These are phyloP conservation scores for Chitala chitala DNA, from an alignment of 2,113 vertebrate genomes.

Conservation along the genomic window DNA sequence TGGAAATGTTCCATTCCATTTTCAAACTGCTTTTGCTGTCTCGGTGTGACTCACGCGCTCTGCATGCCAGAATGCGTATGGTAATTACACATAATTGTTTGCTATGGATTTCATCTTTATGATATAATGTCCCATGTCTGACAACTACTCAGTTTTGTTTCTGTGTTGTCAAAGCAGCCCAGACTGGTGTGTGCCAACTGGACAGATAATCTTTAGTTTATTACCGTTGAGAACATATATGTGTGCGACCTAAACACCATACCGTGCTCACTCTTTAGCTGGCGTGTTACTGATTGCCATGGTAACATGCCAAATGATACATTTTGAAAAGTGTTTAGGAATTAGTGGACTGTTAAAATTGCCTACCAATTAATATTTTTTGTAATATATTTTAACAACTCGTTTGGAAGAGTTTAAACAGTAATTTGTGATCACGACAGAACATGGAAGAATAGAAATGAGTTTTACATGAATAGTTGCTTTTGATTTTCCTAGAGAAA, in stretches of 20 bases:
- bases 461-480: too few relatives aligned
- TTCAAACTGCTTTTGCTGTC: slow-evolving; percentile 39
- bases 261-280: slow-evolving; percentile 28
- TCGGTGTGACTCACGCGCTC: slow-evolving; percentile 43
- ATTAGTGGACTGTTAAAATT: too few relatives aligned
- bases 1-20: slow-evolving; percentile 24
- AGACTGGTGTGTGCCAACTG: slow-evolving; percentile 38
- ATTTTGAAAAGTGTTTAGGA: too few relatives aligned
- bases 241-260: slow-evolving; percentile 28
- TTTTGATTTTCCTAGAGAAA: too few relatives aligned
- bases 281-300: slow-evolving; percentile 20
- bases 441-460: too few relatives aligned
- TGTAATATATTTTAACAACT: too few relatives aligned
- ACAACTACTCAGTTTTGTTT: slow-evolving; percentile 47
- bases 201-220: slow-evolving; percentile 30
- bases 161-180: slow-evolving; percentile 49
- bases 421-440: too few relatives aligned
- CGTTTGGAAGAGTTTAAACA: too few relatives aligned
- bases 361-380: too few relatives aligned
- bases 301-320: too few relatives aligned
- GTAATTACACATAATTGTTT: slow-evolving; percentile 48
- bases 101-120: slow-evolving; percentile 52
- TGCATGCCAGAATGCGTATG: slow-evolving; percentile 42
- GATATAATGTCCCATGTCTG: slow-evolving; percentile 52
- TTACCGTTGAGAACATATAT: slow-evolving; percentile 34